Evolutionary conservation across 2,797 vertebrate genomes (phyloP).

Genomic region (Pipistrellus kuhlii): DNA sequence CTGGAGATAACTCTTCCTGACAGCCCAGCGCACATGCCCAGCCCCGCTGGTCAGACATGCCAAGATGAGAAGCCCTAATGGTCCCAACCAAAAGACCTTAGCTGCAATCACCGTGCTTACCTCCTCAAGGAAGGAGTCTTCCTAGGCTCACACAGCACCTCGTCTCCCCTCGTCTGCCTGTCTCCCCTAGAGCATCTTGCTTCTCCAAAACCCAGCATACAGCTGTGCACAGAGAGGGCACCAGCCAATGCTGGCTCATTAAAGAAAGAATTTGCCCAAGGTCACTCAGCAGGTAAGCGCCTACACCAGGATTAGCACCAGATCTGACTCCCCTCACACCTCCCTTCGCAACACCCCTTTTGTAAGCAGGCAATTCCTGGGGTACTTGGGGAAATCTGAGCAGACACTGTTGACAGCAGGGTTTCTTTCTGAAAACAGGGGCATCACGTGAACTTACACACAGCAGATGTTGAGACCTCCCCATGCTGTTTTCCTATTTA

Average conservation of each 20-base stretch:
- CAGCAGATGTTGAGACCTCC: not conserved
- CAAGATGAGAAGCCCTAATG: not conserved
- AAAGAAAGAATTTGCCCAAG: constrained; percentile 19
- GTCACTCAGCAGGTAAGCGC: not conserved
- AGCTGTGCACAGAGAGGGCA: not conserved
- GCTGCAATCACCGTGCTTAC: not conserved
- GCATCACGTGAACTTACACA: not conserved
- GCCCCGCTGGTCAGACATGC: constrained; percentile 16
- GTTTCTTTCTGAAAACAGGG: not conserved
- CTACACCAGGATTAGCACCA: not conserved
- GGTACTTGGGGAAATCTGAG: not conserved
- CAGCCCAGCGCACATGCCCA: constrained; percentile 79
- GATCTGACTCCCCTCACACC: not conserved
- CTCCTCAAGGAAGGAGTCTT: not conserved
- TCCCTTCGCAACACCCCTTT: not conserved
- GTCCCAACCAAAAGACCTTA: not conserved
- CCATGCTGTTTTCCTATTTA: not conserved
- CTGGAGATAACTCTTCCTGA: constrained; percentile 89
- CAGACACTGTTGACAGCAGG: not conserved
- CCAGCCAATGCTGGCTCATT: not conserved
- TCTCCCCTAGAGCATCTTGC: not conserved
- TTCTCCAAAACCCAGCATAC: not conserved
- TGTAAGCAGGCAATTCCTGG: not conserved
- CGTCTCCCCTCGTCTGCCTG: not conserved
- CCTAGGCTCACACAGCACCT: not conserved